Base-by-base conservation (phyloP, 1,140 invertebrate genomes). In the Hyles vespertilio region DNA sequence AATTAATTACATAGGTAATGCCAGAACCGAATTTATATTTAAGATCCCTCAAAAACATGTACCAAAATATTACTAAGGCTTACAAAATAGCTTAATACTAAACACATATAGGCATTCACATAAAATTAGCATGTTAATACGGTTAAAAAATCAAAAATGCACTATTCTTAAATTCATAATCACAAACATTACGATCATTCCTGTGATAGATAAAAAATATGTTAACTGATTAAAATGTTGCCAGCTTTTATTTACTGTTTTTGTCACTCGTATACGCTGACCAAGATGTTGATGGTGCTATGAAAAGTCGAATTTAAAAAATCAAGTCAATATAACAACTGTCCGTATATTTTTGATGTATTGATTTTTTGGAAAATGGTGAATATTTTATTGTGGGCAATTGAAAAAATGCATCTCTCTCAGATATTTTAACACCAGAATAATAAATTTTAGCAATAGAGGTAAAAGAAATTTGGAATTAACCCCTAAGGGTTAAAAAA, bases 91-190 rank as follows among this genome's bases (percentile, higher is more conserved):
- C 40, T 63, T 22, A 58, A 66, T 33, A 65, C 65, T 69, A 65
- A 72, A 63, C 69, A 73, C 69, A 64, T 69, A 61, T 74, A 68
- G 71, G 68, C 75, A 79, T 81, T 78, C 69, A 83, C 51, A 74
- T 71, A 80, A 74, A 80, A 82, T 82, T 79, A 80, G 71, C 57
- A 83, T 85, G 81, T 87, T 87, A 87, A 81, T 83, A 74, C 70
- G 72, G 84, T 87, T 87, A 87, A 85, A 87, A 85, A 87, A 85
- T 81, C 79, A 80, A 84, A 82, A 81, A 85, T 85, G 82, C 81
- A 81, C 72, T 71, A 57, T 69, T 11, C 46, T 48, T 22, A 69
- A 73, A 75, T 69, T 70, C 65, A 69, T 70, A 75, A 75, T 69
- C 61, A 75, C 63, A 73, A 67, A 74, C 67, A 74, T 49, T 69